Evolutionary conservation across 2,888 invertebrate genomes (phyloP).

Genomic region (Luperina nickerlii): DNA sequence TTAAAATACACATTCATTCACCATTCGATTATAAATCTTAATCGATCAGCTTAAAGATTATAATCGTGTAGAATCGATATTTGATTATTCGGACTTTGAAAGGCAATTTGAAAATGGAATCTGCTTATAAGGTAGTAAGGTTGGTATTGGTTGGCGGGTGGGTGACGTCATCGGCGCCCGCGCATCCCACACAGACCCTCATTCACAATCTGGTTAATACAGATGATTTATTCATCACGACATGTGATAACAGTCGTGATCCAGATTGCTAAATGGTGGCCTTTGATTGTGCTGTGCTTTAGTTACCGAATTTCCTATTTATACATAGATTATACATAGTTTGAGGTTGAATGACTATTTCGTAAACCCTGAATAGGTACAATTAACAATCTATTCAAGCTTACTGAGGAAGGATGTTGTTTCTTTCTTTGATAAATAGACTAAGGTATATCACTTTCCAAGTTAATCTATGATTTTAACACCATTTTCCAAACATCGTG

Average conservation of each 20-base stretch:
- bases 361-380: constrained; percentile 1
- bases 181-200: constrained; percentile 81
- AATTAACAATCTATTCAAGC: background rate
- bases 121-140: constrained; percentile 72
- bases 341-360: constrained; percentile 49
- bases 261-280: constrained; percentile 73
- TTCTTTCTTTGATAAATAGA: too few relatives aligned
- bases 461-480: too few relatives aligned
- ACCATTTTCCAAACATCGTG: too few relatives aligned
- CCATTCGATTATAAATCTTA: constrained; percentile 52
- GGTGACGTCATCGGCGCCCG: constrained; percentile 83
- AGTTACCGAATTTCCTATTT: constrained; percentile 56
- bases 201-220: constrained; percentile 76
- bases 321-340: constrained; percentile 35
- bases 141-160: constrained; percentile 68
- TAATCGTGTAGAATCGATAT: constrained; percentile 32
- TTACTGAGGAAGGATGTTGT: too few relatives aligned
- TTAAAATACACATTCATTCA: constrained; percentile 25
- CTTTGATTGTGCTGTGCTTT: constrained; percentile 64
- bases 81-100: constrained; percentile 54
- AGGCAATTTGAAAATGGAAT: constrained; percentile 71
- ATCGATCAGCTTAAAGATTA: constrained; percentile 47
- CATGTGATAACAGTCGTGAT: constrained; percentile 74
- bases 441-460: too few relatives aligned
- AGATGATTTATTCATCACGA: constrained; percentile 84